Base-by-base conservation (phyloP, 2,888 invertebrate genomes). In the Ellobium chinense region DNA sequence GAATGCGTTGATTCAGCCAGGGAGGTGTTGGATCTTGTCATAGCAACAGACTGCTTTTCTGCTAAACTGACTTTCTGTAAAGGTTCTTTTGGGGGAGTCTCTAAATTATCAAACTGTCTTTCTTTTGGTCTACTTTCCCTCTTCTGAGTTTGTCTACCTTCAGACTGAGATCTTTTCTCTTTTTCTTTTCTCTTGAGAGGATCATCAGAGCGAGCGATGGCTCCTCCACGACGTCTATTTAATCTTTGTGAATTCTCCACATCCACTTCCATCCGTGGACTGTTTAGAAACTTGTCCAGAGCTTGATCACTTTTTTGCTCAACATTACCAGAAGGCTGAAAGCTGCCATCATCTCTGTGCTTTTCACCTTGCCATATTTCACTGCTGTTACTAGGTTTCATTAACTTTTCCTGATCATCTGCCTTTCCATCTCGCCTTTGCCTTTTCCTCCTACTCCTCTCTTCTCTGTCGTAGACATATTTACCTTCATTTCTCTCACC, bases 1-100 rank as follows among this genome's bases (percentile, higher is more conserved):
- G 58, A 68, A n/a, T 58, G 39, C 29, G 46, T 46, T 27, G 78
- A 70, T 5, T 36, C 36, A n/a, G 39, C 78, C 5, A 70, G 46
- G 14, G 46, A 63, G 24, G 34, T 62, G 1, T 29, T 34, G 9
- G 78, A 39, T 31, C 27, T 60, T n/a, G 0, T 34, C n/a, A 74
- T 2, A 34, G 18, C 39, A 29, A 46, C n/a, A 21, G 18, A 21
- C 18, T 31, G 27, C 7, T 31, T 12, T 1, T 46, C 69, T 21
- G 21, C 2, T 0, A 69, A 31, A 5, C 54, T 14, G 29, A 34
- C 27, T 9, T 27, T 39, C 31, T 31, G n/a, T 18, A n/a, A 27
- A 31, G 31, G 9, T 56, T 31, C 70, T 27, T 56, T 12, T 31
- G 12, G 18, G 1, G 54, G 34, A 24, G 46, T 18, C 18, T 46